Evolutionary conservation across 2,113 vertebrate species (phyloP), one percentile per base, ranked within the genome.

Genomic region (Oncorhynchus mykiss): DNA sequence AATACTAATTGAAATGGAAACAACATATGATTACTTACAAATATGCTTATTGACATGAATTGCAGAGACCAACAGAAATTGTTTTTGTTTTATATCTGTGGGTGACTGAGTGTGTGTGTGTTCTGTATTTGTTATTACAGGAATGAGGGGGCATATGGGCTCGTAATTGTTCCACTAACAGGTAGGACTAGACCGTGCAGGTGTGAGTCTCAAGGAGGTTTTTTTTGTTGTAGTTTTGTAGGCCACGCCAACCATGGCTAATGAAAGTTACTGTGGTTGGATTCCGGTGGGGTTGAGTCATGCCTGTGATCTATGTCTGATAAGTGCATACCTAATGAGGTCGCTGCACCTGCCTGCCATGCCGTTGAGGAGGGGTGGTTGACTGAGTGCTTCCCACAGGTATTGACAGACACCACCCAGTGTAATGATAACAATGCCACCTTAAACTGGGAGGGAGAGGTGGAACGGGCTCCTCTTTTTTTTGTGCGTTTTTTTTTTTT

Each of bases 291-390:
- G 95, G 95, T 96, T 96, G 95, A 97, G 95, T 97, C 96, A 97
- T 95, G 95, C 96, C 95, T 97, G 85, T 96, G 96, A 97, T 98
- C 96, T 96, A 96, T 96, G 95, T 95, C 95, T 98, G 95, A 97
- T 97, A 96, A 97, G 95, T 96, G 96, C 96, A 96, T 97, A 96
- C 93, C 94, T 97, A 98, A 97, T 98, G 96, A 98, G 94, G 95
- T 95, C 95, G 95, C 95, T 96, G 94, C 95, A 93, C 95, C 95
- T 16, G 49, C 49, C 49, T 54, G 16, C 51, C 51, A 14, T 54
- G 51, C 31, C 31, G 29, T 18, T n/a, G 57, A 85, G 76, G 59
- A 67, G 25, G 65, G 93, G 95, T 91, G 60, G 74, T 78, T 87
- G 86, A 90, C 84, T 51, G 84, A 95, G 94, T 93, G 95, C 94